Evolutionary conservation across 2,113 vertebrate species (phyloP).

Genomic region (Phycodurus eques): DNA sequence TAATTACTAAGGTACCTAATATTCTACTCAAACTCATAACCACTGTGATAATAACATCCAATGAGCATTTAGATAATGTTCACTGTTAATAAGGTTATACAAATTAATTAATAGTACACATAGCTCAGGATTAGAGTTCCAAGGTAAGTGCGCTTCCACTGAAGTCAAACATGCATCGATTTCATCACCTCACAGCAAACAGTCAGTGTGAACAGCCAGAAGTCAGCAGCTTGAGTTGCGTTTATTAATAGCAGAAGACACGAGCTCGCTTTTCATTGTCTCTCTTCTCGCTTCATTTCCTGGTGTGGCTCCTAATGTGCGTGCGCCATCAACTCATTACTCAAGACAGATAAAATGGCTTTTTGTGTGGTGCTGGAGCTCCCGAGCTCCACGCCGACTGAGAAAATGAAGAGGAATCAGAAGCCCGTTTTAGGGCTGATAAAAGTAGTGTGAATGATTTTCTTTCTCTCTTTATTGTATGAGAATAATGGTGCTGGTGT

Average conservation of each 20-base stretch:
- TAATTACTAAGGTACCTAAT: background rate
- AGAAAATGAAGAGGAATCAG: conserved; percentile 59
- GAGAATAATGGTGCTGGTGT: conserved; percentile 9
- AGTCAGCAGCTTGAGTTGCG: conserved; percentile 38
- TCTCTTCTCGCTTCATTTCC: conserved; percentile 29
- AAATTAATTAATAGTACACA: conserved; percentile 1
- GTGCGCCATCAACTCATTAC: conserved; percentile 66
- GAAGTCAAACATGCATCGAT: conserved; percentile 28
- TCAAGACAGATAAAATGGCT: conserved; percentile 56
- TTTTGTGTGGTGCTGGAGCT: conserved; percentile 50
- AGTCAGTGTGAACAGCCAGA: conserved; percentile 16
- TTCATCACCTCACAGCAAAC: conserved; percentile 24
- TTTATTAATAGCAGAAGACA: conserved; percentile 53
- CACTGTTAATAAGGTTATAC: background rate
- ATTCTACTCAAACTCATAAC: background rate
- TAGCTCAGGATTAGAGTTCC: background rate
- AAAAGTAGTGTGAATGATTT: conserved; percentile 26
- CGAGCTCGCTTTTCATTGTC: conserved; percentile 7
- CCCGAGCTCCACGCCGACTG: conserved; percentile 35
- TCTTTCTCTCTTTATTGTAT: conserved; percentile 4
- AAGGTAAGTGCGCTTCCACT: conserved; percentile 1
- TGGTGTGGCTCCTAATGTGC: conserved; percentile 56
- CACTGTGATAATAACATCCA: background rate
- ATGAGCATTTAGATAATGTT: background rate
- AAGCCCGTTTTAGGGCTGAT: conserved; percentile 21